Evolutionary conservation across 2,113 vertebrate species (phyloP).

Genomic region (Atherinomorus stipes): DNA sequence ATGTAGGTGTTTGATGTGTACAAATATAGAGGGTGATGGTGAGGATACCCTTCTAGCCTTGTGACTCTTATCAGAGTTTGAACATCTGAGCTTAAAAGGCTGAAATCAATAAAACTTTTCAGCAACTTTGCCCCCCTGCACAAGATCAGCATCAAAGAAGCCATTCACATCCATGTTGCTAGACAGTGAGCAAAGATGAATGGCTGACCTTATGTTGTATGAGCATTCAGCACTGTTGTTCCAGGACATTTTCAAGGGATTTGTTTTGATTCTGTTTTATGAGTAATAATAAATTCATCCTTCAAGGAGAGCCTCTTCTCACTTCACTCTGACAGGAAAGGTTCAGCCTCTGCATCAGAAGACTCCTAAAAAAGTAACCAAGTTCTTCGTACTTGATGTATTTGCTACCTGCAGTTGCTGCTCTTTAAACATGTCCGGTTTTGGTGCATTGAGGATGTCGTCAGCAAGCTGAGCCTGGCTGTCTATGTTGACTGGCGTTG

Average conservation of each 20-base stretch:
- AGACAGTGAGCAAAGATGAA: constrained; percentile 23
- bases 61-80: constrained; percentile 66
- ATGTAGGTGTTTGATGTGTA: constrained; percentile 39
- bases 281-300: constrained; percentile 10
- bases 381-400: not conserved
- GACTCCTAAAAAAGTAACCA: not conserved
- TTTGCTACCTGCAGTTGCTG: constrained; percentile 93
- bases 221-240: not conserved
- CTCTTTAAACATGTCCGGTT: constrained; percentile 97
- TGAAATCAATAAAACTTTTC: constrained; percentile 61
- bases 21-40: constrained; percentile 24
- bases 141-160: constrained; percentile 30
- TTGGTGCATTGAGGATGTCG: constrained; percentile 93
- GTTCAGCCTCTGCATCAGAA: not conserved
- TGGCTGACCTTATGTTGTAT: constrained; percentile 24
- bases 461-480: constrained; percentile 96
- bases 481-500: constrained; percentile 97
- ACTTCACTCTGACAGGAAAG: not conserved
- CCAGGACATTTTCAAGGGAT: constrained; percentile 10
- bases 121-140: not conserved
- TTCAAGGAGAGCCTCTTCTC: not conserved
- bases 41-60: constrained; percentile 41
- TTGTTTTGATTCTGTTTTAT: constrained; percentile 38
- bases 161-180: constrained; percentile 27
- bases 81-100: constrained; percentile 47